Evolutionary conservation across 2,797 vertebrate genomes (phyloP), one percentile per base, ranked within the genome.

Genomic region (Chloroceryle inda): DNA sequence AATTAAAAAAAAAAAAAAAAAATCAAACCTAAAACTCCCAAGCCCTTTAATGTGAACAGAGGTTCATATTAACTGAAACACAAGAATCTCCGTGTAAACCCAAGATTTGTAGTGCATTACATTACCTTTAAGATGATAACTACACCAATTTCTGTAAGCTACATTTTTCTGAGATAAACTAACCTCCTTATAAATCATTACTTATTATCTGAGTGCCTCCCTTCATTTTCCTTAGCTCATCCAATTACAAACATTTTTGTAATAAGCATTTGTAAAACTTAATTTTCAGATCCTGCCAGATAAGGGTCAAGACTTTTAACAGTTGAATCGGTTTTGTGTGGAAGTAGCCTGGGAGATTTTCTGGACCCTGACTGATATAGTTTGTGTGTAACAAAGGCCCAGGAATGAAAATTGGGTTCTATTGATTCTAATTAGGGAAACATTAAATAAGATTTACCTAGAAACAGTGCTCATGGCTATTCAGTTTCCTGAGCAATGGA

Each of bases 361-460:
- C 96, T 97, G 85, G 87, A 74, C 89, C 98, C 98, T 97, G 97
- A 98, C 98, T 98, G 99, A 99, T 99, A 99, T 99, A 98, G 98
- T 98, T 98, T 97, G 96, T 98, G 96, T 94, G 96, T 98, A 98
- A 98, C 98, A 98, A 98, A 99, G 98, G 98, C 98, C 97, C 92
- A 94, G 95, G 98, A 98, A 98, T 98, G 98, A 98, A 99, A 99
- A 99, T 99, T 98, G 98, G 98, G 98, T 99, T 98, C 98, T 99
- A 99, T 99, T 99, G 99, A 99, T 99, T 99, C 98, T 99, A 99
- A 99, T 99, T 99, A 99, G 98, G 98, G 98, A 99, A 99, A 99
- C 98, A 98, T 99, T 99, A 99, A 99, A 99, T 99, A 99, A 99
- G 99, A 99, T 99, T 99, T 99, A 99, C 98, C 97, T 98, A 98